phyloP scores from a whole-genome alignment of 2,888 invertebrate species.

The Lepidochrysops patricia region DNA sequence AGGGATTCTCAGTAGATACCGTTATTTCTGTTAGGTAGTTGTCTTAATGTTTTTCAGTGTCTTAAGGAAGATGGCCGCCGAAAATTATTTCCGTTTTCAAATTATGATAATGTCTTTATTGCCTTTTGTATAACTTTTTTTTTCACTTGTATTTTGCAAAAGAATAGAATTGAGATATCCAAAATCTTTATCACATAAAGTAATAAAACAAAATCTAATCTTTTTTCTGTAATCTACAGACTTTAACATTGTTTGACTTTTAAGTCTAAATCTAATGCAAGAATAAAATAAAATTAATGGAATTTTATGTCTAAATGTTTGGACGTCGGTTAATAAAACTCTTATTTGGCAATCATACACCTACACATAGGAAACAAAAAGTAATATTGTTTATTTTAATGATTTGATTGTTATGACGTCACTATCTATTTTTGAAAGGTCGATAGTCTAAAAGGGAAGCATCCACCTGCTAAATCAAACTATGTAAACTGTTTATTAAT shows the following conservation, averaged over 20 bases:
- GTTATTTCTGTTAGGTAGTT: slow-evolving; percentile 40
- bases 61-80: slow-evolving; percentile 20
- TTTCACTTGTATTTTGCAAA: too few relatives aligned
- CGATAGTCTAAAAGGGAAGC: neutral
- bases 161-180: too few relatives aligned
- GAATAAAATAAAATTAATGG: neutral
- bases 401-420: neutral
- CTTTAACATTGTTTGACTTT: neutral
- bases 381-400: neutral
- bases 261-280: neutral
- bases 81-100: too few relatives aligned
- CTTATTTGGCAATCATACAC: neutral
- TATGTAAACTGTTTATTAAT: too few relatives aligned
- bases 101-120: too few relatives aligned
- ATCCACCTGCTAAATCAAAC: slow-evolving; percentile 1
- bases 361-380: neutral
- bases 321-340: neutral
- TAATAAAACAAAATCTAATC: neutral
- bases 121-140: neutral
- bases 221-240: neutral
- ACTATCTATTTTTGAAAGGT: neutral
- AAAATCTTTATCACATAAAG: too few relatives aligned
- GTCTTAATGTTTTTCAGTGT: slow-evolving; percentile 28
- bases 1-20: slow-evolving; percentile 38
- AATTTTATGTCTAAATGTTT: neutral